phyloP scores from a whole-genome alignment of 2,888 invertebrate genomes.

The Actias luna region DNA sequence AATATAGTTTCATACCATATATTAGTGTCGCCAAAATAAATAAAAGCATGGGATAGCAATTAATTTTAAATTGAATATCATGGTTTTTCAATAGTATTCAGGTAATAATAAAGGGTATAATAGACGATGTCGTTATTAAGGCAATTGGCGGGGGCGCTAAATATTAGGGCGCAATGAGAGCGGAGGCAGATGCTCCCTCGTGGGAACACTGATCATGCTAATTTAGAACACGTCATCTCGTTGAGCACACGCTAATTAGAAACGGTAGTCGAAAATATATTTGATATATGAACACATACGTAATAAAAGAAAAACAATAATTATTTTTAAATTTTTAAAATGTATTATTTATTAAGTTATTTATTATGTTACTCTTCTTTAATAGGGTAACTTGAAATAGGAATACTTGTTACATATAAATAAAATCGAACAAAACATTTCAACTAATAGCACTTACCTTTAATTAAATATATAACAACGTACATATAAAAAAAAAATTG shows the following conservation, averaged over 20 bases:
- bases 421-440: too few species aligned
- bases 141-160: conserved; percentile 28
- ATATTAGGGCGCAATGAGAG: conserved; percentile 44
- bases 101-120: conserved; percentile 25
- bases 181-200: conserved; percentile 65
- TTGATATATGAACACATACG: not conserved
- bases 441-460: too few species aligned
- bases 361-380: too few species aligned
- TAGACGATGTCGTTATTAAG: conserved; percentile 23
- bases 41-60: not conserved
- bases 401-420: too few species aligned
- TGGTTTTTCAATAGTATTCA: conserved; percentile 2
- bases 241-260: conserved; percentile 17
- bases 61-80: not conserved
- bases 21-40: not conserved
- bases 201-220: conserved; percentile 57
- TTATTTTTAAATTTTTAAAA: not conserved
- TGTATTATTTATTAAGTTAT: too few species aligned
- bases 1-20: not conserved
- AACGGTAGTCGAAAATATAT: conserved; percentile 5
- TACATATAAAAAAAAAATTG: too few species aligned
- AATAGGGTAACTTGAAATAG: too few species aligned
- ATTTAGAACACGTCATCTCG: conserved; percentile 60
- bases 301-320: not conserved
- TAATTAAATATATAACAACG: too few species aligned